A percentile compares a stretch with the other conserved stretches of the same genome.
Conservation (phyloP, 2,113 vertebrate genomes). For the Cettia cetti region DNA sequence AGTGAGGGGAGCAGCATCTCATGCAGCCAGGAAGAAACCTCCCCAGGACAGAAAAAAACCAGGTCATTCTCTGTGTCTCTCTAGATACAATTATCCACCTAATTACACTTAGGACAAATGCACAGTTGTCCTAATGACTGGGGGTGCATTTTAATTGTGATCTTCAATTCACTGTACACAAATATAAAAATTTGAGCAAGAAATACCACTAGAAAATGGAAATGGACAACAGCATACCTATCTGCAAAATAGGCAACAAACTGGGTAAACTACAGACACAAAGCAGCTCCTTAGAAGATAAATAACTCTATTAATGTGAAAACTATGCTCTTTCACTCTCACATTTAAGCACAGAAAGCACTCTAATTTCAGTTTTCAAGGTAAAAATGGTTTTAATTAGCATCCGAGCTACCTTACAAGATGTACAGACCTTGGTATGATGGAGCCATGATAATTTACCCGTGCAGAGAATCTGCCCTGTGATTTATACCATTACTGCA, state of each 20-base stretch:
- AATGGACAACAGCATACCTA: neutral
- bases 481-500: constrained; percentile 36
- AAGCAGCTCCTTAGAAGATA: neutral
- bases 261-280: neutral
- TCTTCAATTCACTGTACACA: neutral
- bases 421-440: neutral
- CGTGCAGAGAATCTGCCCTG: neutral
- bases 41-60: neutral
- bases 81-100: neutral
- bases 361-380: constrained; percentile 15
- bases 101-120: constrained; percentile 16
- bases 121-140: neutral
- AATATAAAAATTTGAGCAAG: neutral
- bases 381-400: constrained; percentile 45
- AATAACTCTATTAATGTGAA: neutral
- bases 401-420: neutral
- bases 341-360: neutral
- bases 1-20: neutral
- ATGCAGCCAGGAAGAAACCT: neutral
- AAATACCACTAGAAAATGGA: neutral
- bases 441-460: neutral
- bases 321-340: neutral
- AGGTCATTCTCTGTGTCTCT: neutral
- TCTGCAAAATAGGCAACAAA: neutral
- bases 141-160: neutral